Conservation (phyloP, 2,113 vertebrate species). For the Solea solea region DNA sequence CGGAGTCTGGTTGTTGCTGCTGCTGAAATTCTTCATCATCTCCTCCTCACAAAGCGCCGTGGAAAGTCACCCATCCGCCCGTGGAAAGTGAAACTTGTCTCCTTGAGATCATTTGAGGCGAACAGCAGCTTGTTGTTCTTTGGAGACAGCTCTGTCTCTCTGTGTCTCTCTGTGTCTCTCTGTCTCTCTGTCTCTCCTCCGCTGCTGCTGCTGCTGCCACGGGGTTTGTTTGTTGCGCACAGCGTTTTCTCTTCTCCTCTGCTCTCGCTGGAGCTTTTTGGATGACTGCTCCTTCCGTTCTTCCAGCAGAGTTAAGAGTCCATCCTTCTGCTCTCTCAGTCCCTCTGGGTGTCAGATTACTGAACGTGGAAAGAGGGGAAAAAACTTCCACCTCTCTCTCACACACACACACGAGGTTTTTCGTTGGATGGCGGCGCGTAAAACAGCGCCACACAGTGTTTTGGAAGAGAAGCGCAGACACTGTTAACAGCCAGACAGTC, state of each 20-base stretch:
- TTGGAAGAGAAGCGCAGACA: neutral
- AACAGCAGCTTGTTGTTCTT: slow-evolving; percentile 20
- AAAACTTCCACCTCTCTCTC: slow-evolving; percentile 71
- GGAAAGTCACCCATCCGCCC: slow-evolving; percentile 86
- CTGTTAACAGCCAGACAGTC: neutral
- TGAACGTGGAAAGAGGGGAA: slow-evolving; percentile 66
- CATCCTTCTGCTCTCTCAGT: slow-evolving; percentile 72
- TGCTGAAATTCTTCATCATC: slow-evolving; percentile 90
- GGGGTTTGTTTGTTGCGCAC: slow-evolving; percentile 45
- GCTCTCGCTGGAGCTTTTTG: slow-evolving; percentile 28
- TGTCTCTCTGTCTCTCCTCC: slow-evolving; percentile 24
- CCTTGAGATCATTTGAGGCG: slow-evolving; percentile 66
- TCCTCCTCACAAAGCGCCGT: slow-evolving; percentile 84
- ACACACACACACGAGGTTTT: neutral
- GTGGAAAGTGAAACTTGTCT: slow-evolving; percentile 73
- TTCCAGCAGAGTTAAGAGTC: slow-evolving; percentile 70
- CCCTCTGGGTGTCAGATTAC: slow-evolving; percentile 81
- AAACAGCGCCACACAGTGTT: slow-evolving; percentile 73
- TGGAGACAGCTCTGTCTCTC: slow-evolving; percentile 48
- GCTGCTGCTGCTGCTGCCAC: slow-evolving; percentile 48
- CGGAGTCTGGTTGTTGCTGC: slow-evolving; percentile 77
- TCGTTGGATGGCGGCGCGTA: slow-evolving; percentile 7
- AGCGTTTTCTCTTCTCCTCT: slow-evolving; percentile 26
- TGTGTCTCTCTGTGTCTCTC: neutral
- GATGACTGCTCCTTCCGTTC: slow-evolving; percentile 66